Conservation (phyloP, 2,888 invertebrate species). For the Thereva nobilitata region DNA sequence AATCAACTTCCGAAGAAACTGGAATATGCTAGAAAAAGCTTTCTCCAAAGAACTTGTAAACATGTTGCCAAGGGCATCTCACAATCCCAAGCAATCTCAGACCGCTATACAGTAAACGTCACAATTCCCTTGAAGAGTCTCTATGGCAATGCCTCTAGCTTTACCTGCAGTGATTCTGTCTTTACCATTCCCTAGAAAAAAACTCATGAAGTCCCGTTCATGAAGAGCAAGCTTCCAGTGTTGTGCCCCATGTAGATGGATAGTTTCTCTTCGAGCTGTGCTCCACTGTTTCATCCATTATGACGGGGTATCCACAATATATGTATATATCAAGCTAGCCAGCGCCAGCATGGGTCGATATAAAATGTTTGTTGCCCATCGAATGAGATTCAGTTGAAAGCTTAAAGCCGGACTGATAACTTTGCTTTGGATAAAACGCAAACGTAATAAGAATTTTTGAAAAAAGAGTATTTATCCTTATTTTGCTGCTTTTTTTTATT, state of each 20-base stretch:
- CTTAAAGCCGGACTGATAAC: constrained; percentile 52
- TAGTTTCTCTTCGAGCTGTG: too few relatives aligned
- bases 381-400: constrained; percentile 45
- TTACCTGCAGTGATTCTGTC: too few relatives aligned
- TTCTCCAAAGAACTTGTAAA: neutral
- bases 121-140: too few relatives aligned
- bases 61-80: constrained; percentile 1
- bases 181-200: too few relatives aligned
- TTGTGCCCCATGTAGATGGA: too few relatives aligned
- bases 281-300: too few relatives aligned
- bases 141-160: too few relatives aligned
- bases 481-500: too few relatives aligned
- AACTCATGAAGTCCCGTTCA: too few relatives aligned
- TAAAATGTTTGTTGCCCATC: constrained; percentile 33
- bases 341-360: constrained; percentile 14
- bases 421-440: constrained; percentile 29
- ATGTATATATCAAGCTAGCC: too few relatives aligned
- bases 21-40: constrained; percentile 15
- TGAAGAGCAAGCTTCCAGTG: too few relatives aligned
- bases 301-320: too few relatives aligned
- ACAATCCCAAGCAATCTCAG: neutral
- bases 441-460: constrained; percentile 8
- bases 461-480: neutral
- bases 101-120: neutral
- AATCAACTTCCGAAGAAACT: constrained; percentile 6